Conservation (phyloP, 37 sponge, comb jelly and placozoan species). For the Halichondria panicea region DNA sequence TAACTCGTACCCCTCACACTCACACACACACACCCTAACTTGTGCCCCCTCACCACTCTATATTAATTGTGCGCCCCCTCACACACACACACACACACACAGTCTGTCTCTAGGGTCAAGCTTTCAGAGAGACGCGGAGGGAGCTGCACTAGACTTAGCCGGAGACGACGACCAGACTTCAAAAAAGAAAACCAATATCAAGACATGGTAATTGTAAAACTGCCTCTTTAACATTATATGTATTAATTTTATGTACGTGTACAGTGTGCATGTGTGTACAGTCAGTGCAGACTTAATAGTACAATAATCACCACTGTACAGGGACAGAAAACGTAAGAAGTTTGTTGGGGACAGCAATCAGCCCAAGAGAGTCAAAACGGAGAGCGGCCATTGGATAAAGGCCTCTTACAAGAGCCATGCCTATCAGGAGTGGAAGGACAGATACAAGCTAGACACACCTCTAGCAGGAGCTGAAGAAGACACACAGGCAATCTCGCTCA, state of each 20-base stretch:
- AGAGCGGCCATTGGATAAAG: slow-evolving; percentile 81
- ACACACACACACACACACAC: neutral
- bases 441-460: slow-evolving; percentile 53
- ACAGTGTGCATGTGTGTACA: neutral
- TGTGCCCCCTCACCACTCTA: too few species aligned
- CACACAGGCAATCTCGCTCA: too few species aligned
- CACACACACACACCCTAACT: neutral
- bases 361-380: slow-evolving; percentile 84
- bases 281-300: too few species aligned
- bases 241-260: neutral
- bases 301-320: slow-evolving; percentile 1
- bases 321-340: slow-evolving; percentile 96
- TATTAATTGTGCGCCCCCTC: too few species aligned
- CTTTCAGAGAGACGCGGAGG: slow-evolving; percentile 57
- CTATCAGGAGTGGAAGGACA: slow-evolving; percentile 68
- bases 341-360: slow-evolving; percentile 73
- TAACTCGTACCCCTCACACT: neutral
- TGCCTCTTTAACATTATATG: neutral
- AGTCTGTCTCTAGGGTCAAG: slow-evolving; percentile 40
- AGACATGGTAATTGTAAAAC: slow-evolving; percentile 14
- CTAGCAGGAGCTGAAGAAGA: slow-evolving; percentile 35
- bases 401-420: slow-evolving; percentile 84
- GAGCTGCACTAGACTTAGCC: slow-evolving; percentile 69
- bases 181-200: slow-evolving; percentile 19
- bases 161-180: slow-evolving; percentile 59